Conservation (phyloP, 2,113 vertebrate genomes). For the Grammomys surdaster region DNA sequence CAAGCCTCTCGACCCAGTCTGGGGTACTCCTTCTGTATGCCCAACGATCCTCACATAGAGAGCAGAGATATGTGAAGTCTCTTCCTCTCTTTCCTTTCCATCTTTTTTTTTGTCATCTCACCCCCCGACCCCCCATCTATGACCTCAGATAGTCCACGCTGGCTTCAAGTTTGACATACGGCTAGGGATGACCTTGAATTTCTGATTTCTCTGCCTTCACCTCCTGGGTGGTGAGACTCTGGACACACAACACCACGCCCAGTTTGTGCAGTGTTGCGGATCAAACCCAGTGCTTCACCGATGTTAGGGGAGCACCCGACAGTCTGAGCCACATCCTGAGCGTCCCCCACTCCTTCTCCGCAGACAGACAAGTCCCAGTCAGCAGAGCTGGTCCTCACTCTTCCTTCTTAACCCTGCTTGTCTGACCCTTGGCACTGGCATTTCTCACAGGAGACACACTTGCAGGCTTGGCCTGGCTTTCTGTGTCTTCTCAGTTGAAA, state of each 20-base stretch:
- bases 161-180: background rate
- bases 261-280: background rate
- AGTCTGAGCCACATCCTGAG: background rate
- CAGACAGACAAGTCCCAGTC: background rate
- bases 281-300: background rate
- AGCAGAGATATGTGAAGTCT: background rate
- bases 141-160: background rate
- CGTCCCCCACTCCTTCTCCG: background rate
- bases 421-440: fast-evolving
- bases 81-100: background rate
- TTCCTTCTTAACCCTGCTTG: background rate
- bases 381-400: background rate
- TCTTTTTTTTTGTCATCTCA: too few species aligned
- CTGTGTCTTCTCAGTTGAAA: slow-evolving; percentile 13
- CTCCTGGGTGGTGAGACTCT: background rate
- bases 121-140: too few species aligned
- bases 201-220: background rate
- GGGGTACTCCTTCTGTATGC: background rate
- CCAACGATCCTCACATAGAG: background rate
- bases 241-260: background rate
- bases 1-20: background rate
- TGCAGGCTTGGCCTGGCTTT: background rate
- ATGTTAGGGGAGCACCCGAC: background rate
- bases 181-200: background rate
- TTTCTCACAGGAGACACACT: background rate